A percentile compares a stretch with the other conserved stretches of the same genome.
Evolutionary conservation across 2,888 invertebrate genomes (phyloP).

Genomic region (Chydorus sphaericus): DNA sequence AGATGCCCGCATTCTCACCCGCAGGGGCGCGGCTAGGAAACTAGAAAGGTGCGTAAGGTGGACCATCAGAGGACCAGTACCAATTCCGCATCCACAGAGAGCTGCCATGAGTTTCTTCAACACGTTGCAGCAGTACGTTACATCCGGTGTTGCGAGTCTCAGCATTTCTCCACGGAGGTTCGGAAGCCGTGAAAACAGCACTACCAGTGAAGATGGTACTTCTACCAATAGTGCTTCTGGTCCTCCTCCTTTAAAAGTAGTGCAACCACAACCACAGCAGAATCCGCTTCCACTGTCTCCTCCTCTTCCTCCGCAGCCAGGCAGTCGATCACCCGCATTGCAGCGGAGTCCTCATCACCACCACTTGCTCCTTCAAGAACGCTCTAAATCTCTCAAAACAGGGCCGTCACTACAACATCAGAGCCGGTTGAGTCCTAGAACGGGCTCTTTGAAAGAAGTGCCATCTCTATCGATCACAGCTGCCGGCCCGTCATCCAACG

Average conservation of each 20-base stretch:
- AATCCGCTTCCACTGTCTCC: not conserved
- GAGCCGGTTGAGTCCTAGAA: not conserved
- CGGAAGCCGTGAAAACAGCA: conserved; percentile 10
- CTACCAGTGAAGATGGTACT: not conserved
- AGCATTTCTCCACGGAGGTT: conserved; percentile 59
- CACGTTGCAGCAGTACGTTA: conserved; percentile 70
- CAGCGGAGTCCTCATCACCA: conserved; percentile 5
- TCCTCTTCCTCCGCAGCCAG: not conserved
- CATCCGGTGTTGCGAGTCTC: conserved; percentile 67
- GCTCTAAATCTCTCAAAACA: conserved; percentile 13
- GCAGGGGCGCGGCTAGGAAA: too few relatives aligned
- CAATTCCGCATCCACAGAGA: too few relatives aligned
- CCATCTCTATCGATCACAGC: not conserved
- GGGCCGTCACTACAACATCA: not conserved
- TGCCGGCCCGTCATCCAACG: not conserved
- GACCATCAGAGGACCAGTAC: too few relatives aligned
- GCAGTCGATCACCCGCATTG: not conserved
- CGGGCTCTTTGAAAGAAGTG: not conserved
- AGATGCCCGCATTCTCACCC: too few relatives aligned
- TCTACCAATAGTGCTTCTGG: not conserved
- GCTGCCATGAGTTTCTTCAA: conserved; percentile 65
- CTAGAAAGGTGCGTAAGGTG: too few relatives aligned
- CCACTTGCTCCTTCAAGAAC: conserved; percentile 14
- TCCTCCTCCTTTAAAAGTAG: not conserved
- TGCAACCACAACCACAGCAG: not conserved